Base-by-base conservation (phyloP, 2,888 invertebrate species). In the Drosophila multiciliata region DNA sequence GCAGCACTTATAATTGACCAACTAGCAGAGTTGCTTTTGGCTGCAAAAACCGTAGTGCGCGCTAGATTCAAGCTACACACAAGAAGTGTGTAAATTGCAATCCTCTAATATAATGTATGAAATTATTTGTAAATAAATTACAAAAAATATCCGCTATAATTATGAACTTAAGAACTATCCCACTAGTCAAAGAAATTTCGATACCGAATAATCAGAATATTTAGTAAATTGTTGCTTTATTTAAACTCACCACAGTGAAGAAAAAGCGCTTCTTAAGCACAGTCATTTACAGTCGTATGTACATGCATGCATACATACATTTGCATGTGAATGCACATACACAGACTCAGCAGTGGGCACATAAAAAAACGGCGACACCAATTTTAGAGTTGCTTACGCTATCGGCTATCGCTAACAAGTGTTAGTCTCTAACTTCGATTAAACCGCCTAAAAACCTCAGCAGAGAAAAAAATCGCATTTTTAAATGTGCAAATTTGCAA, bases 331-430 rank as follows among this genome's bases (percentile, higher is more conserved):
- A 5, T 9, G 52, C 36, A 45, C 36, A 61, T 15, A 48, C 55
- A 49, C 49, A n/a, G n/a, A 29, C 29, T 5, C 49, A 49, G 17
- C 26, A 55, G 52, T 17, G 59, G 12, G 58, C 36, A 63, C 52
- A 57, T 9, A 55, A 52, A 36, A 53, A 55, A 59, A 53, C 52
- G 42, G 32, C 48, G 63, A 65, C 54, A 60, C 11, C 55, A 70
- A 68, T 48, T 62, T 79, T 80, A 80, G 80, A 73, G 79, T 79
- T 80, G 79, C 79, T 65, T 9, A 48, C 54, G 62, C 64, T 66
- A 71, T 62, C 62, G 62, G 73, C 58, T 79, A 64, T 75, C 69
- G 62, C 53, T 33, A 52, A 58, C 49, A 54, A 72, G 72, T 73
- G 75, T 75, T 78, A 69, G 69, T 67, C 65, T 70, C 69, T 60